These are phyloP conservation scores for Cichladusa arquata DNA, from an alignment of 2,113 vertebrate species.

Conservation along the genomic window DNA sequence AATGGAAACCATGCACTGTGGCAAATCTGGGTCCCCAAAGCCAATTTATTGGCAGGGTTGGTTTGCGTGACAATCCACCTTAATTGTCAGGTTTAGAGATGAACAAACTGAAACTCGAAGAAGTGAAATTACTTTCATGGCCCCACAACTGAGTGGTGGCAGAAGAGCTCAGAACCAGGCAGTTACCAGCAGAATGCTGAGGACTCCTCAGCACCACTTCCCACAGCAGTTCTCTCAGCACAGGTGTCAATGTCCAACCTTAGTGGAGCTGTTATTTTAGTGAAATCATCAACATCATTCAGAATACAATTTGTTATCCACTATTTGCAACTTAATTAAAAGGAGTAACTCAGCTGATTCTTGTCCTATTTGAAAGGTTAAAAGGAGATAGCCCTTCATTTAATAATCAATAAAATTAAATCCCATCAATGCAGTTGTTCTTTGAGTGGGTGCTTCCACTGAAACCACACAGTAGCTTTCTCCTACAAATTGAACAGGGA, in stretches of 20 bases:
- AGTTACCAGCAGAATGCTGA: background rate
- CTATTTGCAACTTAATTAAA: background rate
- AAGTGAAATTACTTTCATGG: background rate
- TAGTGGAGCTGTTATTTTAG: background rate
- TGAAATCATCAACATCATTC: background rate
- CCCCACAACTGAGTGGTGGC: background rate
- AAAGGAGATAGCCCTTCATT: background rate
- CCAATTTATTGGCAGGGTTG: accelerated
- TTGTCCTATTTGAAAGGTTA: background rate
- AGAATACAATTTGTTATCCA: background rate
- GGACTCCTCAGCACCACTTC: background rate
- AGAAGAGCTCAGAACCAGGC: background rate
- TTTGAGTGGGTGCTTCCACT: background rate
- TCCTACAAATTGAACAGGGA: background rate
- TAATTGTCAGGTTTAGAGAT: background rate
- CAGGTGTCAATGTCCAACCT: background rate
- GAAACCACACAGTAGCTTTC: background rate
- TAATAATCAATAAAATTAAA: background rate
- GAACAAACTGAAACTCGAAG: background rate
- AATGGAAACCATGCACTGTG: background rate
- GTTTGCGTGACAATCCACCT: background rate
- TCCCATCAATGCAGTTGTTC: background rate
- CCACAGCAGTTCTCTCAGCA: background rate
- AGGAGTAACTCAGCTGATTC: background rate
- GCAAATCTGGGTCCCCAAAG: background rate